These are phyloP conservation scores for Misgurnus anguillicaudatus DNA, from an alignment of 2,113 vertebrate genomes.

Conservation along the genomic window DNA sequence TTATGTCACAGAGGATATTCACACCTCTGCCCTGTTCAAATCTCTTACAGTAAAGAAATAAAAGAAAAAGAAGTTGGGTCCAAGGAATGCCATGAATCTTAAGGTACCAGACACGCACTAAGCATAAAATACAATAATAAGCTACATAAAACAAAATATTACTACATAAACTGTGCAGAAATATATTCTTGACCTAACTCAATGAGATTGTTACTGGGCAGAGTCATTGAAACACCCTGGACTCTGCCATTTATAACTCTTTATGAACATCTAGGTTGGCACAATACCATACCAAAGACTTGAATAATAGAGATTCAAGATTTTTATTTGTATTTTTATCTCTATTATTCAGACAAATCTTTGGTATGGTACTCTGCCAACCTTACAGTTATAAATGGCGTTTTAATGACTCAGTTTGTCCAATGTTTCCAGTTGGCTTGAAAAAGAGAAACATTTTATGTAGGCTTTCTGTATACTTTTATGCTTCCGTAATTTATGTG, in stretches of 20 bases:
- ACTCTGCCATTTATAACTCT: conserved; percentile 1
- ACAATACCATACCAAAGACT: too few species aligned
- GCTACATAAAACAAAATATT: not conserved
- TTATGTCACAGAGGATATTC: conserved; percentile 25
- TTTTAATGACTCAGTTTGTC: too few species aligned
- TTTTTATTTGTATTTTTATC: too few species aligned
- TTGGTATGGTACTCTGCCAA: too few species aligned
- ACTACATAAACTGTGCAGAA: not conserved
- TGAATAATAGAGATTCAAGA: too few species aligned
- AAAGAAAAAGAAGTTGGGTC: conserved; percentile 1
- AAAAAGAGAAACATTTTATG: conserved; percentile 7
- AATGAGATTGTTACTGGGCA: not conserved
- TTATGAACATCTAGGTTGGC: not conserved
- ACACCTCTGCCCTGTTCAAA: conserved; percentile 11
- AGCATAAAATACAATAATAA: not conserved
- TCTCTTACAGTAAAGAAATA: not conserved
- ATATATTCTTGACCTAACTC: conserved; percentile 2
- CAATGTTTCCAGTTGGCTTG: not conserved
- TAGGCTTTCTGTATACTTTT: not conserved
- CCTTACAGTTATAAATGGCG: too few species aligned
- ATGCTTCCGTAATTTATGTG: not conserved
- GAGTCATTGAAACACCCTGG: not conserved
- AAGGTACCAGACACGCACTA: conserved; percentile 3
- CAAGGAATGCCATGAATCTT: not conserved
- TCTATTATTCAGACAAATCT: too few species aligned